A percentile compares a stretch with the other conserved stretches of the same genome.
Conservation (phyloP, 2,113 vertebrate species). For the Eptesicus fuscus region DNA sequence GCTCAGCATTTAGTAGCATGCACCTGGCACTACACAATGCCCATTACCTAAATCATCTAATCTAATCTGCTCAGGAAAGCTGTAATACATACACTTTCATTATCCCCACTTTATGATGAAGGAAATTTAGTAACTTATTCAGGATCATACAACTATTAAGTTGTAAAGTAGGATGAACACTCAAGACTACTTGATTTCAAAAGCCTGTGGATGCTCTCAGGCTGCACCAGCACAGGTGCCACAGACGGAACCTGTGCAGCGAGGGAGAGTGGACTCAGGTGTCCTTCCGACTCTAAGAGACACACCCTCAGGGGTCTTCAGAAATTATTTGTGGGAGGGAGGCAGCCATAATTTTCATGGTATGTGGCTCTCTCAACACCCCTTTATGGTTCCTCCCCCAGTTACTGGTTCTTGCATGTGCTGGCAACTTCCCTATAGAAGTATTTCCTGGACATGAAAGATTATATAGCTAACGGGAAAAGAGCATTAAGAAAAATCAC, state of each 20-base stretch:
- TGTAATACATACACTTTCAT: not conserved
- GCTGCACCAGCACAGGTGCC: not conserved
- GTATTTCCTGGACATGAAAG: not conserved
- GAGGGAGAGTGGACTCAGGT: not conserved
- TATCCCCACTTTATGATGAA: not conserved
- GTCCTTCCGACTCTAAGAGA: not conserved
- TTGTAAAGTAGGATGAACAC: not conserved
- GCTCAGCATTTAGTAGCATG: not conserved
- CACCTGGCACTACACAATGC: not conserved
- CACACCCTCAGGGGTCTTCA: rapidly evolving
- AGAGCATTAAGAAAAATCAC: not conserved
- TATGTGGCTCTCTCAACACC: not conserved
- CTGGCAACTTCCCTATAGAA: not conserved
- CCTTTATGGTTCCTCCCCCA: not conserved
- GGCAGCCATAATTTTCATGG: not conserved
- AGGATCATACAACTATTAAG: not conserved
- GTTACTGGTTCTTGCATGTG: not conserved
- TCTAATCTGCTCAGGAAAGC: not conserved
- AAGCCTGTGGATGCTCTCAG: rapidly evolving
- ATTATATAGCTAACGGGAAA: not conserved
- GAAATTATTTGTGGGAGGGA: not conserved
- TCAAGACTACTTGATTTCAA: not conserved
- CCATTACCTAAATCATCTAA: not conserved
- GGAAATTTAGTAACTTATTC: not conserved
- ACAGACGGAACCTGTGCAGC: rapidly evolving